phyloP scores from a whole-genome alignment of 2,888 invertebrate species.

The Trichacis sp. region DNA sequence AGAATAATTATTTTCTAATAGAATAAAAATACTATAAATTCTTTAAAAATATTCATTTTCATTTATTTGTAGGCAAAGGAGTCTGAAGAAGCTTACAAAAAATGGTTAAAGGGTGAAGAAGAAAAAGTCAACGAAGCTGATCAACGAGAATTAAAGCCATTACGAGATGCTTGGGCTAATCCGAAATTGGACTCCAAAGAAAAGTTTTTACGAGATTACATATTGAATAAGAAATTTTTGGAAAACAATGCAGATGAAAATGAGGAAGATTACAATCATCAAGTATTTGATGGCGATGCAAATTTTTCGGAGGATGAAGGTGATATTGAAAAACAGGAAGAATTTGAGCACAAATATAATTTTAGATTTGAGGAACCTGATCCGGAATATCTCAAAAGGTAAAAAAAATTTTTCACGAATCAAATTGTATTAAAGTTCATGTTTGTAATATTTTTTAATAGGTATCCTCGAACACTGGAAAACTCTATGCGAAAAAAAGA shows the following conservation, averaged over 20 bases:
- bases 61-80: not conserved
- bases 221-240: constrained; percentile 83
- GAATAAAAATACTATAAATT: too few species aligned
- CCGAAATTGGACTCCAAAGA: constrained; percentile 86
- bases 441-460: too few species aligned
- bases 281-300: constrained; percentile 69
- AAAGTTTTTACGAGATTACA: constrained; percentile 91
- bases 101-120: constrained; percentile 85
- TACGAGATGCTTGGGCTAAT: constrained; percentile 88
- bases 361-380: constrained; percentile 98
- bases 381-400: constrained; percentile 80
- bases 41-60: not conserved
- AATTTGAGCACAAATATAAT: constrained; percentile 95
- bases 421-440: too few species aligned
- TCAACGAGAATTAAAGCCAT: constrained; percentile 76
- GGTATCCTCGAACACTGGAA: constrained; percentile 91
- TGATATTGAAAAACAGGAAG: constrained; percentile 83
- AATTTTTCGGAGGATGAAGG: constrained; percentile 83
- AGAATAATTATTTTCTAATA: too few species aligned
- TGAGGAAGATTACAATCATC: constrained; percentile 48
- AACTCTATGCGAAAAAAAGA: constrained; percentile 85
- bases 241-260: constrained; percentile 45
- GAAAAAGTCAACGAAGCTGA: constrained; percentile 73
- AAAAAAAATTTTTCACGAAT: too few species aligned
- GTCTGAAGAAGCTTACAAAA: constrained; percentile 75